These are phyloP conservation scores for Entosphenus tridentatus DNA, from an alignment of 2,113 vertebrate genomes.

Conservation along the genomic window DNA sequence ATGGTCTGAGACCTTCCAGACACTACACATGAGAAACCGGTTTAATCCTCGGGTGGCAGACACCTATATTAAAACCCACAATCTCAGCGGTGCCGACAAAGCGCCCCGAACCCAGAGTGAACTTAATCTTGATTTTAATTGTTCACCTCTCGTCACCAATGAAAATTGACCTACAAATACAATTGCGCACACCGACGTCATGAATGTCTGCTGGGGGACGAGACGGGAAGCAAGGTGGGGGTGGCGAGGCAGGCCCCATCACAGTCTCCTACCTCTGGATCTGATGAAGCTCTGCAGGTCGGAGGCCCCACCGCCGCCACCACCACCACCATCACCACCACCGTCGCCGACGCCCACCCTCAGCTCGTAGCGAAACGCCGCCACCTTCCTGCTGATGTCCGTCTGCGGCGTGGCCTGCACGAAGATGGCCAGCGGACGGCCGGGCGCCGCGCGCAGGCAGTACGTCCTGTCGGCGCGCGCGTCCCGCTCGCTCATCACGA, in stretches of 20 bases:
- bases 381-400: conserved; percentile 70
- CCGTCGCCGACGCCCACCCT: conserved; percentile 21
- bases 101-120: no score
- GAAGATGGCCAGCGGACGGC: conserved; percentile 49
- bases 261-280: conserved; percentile 7
- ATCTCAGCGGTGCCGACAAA: no score
- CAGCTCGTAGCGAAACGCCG: conserved; percentile 56
- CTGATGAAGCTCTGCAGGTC: conserved; percentile 7
- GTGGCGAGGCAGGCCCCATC: background rate
- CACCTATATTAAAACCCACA: no score
- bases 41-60: no score
- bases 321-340: no score
- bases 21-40: no score
- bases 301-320: conserved; percentile 18
- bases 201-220: background rate
- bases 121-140: no score
- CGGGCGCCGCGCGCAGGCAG: conserved; percentile 44
- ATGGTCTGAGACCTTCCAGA: no score
- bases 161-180: no score
- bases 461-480: conserved; percentile 10
- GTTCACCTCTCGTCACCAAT: no score
- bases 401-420: conserved; percentile 54
- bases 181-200: background rate
- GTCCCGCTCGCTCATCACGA: conserved; percentile 36
- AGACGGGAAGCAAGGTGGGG: background rate